Percentiles rank a stretch among this genome's conserved stretches.
These are phyloP conservation scores for Nyctibius bracteatus DNA, from an alignment of 2,113 vertebrate genomes.

Conservation along the genomic window DNA sequence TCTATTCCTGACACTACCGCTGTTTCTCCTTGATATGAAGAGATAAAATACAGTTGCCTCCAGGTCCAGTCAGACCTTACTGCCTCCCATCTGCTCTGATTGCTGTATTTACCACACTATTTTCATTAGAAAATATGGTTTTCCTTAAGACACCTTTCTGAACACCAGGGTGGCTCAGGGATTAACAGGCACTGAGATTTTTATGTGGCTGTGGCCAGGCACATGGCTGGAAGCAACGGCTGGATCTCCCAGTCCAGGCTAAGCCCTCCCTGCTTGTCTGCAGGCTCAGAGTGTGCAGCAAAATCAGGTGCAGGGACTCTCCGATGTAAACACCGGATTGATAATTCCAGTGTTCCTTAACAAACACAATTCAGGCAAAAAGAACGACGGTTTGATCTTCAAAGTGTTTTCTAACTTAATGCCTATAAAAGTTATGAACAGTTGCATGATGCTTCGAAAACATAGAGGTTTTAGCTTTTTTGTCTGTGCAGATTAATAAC, in stretches of 20 bases:
- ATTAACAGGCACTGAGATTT: not conserved
- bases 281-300: not conserved
- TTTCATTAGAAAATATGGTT: not conserved
- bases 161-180: not conserved
- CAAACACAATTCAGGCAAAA: not conserved
- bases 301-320: not conserved
- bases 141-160: not conserved
- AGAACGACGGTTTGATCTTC: not conserved
- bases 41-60: not conserved
- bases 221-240: not conserved
- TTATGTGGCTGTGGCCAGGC: not conserved
- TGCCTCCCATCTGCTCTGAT: fast-evolving
- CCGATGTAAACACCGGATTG: not conserved
- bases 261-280: not conserved
- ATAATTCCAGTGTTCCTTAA: not conserved
- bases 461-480: not conserved
- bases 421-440: not conserved
- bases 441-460: not conserved
- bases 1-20: not conserved
- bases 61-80: not conserved
- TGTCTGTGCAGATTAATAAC: not conserved
- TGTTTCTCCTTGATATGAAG: not conserved
- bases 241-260: not conserved
- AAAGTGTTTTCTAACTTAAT: not conserved
- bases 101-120: not conserved